These are phyloP conservation scores for Gymnobelideus leadbeateri DNA, from an alignment of 2,113 vertebrate genomes.

Conservation along the genomic window DNA sequence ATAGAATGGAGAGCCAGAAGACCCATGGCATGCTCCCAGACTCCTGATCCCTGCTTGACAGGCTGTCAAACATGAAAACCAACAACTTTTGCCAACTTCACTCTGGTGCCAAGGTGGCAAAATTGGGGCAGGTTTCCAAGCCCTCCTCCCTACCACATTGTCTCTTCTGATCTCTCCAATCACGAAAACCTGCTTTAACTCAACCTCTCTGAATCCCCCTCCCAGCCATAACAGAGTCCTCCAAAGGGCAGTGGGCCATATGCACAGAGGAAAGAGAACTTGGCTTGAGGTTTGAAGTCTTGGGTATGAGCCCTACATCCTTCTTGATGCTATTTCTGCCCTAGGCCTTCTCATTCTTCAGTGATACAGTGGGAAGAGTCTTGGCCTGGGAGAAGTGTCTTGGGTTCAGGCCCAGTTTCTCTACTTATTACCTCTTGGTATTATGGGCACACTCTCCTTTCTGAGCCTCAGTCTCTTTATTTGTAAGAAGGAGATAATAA, in stretches of 20 bases:
- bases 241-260: constrained; percentile 8
- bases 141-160: background rate
- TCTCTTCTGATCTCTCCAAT: background rate
- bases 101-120: background rate
- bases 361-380: background rate
- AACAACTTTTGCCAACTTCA: background rate
- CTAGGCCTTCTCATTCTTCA: background rate
- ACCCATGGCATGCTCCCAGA: background rate
- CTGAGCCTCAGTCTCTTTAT: background rate
- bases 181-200: background rate
- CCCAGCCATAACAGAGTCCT: background rate
- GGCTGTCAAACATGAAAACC: background rate
- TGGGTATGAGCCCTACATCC: background rate
- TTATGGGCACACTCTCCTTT: background rate
- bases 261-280: background rate
- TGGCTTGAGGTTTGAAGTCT: background rate
- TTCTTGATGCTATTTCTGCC: background rate
- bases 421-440: background rate
- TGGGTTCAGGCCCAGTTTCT: background rate
- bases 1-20: background rate
- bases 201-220: background rate
- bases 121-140: background rate
- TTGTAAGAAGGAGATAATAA: background rate
- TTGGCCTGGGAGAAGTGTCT: background rate
- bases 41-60: background rate